phyloP scores from a whole-genome alignment of 2,888 invertebrate genomes.

The Atethmia centrago region DNA sequence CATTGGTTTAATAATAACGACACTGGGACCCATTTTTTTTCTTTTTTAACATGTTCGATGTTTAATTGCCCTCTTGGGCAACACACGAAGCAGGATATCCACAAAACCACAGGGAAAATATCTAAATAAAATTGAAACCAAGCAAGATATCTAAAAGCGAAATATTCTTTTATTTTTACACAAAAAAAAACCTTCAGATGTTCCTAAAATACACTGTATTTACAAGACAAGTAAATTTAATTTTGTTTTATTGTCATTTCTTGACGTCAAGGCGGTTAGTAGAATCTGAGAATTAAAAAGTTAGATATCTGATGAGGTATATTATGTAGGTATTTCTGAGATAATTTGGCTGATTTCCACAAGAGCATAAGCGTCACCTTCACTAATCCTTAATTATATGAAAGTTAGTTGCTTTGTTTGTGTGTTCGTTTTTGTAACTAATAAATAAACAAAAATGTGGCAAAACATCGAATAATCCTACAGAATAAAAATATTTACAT shows the following conservation, averaged over 20 bases:
- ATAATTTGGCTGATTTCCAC: slow-evolving; percentile 32
- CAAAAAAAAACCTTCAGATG: neutral
- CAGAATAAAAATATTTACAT: slow-evolving; percentile 15
- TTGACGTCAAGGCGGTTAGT: slow-evolving; percentile 15
- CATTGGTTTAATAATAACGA: slow-evolving; percentile 35
- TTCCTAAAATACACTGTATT: slow-evolving; percentile 12
- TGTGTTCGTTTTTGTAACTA: neutral
- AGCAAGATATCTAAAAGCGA: slow-evolving; percentile 2
- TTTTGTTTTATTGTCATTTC: slow-evolving; percentile 26
- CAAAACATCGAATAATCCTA: neutral
- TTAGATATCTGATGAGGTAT: slow-evolving; percentile 5
- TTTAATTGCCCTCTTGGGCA: slow-evolving; percentile 43
- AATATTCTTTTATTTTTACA: neutral
- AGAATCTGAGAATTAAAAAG: neutral
- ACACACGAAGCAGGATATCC: slow-evolving; percentile 5
- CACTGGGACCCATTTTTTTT: slow-evolving; percentile 8
- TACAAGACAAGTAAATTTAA: neutral
- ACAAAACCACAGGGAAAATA: slow-evolving; percentile 21
- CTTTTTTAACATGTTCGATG: slow-evolving; percentile 26
- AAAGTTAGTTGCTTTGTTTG: neutral
- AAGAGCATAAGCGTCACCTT: slow-evolving; percentile 19
- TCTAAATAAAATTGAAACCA: slow-evolving; percentile 5
- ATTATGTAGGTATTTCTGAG: slow-evolving; percentile 3
- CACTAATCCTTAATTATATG: slow-evolving; percentile 10
- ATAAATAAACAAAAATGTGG: neutral